Evolutionary conservation across 2,797 vertebrate genomes (phyloP).

Genomic region (Pempheris klunzingeri): DNA sequence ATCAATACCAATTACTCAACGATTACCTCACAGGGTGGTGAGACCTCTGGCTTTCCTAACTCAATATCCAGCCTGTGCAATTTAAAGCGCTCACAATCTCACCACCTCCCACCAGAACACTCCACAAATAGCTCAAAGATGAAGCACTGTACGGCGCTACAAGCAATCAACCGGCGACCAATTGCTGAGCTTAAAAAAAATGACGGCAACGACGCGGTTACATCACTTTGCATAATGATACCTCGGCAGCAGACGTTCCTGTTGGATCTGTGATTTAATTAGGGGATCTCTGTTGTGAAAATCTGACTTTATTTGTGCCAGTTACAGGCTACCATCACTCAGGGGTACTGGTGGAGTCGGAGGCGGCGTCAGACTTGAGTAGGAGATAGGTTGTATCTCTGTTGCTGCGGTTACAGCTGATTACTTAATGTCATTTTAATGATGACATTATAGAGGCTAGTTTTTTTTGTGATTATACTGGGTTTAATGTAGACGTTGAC

Average conservation of each 20-base stretch:
- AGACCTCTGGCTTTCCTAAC: constrained; percentile 51
- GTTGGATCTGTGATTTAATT: constrained; percentile 37
- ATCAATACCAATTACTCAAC: constrained; percentile 68
- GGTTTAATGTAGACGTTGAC: constrained; percentile 21
- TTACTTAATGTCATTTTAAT: constrained; percentile 45
- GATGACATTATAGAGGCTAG: constrained; percentile 28
- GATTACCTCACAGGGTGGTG: constrained; percentile 51
- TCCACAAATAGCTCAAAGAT: constrained; percentile 18
- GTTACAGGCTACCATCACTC: constrained; percentile 43
- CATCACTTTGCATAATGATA: constrained; percentile 34
- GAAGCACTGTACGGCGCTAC: not conserved
- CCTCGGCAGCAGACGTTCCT: constrained; percentile 16
- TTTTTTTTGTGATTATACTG: constrained; percentile 17
- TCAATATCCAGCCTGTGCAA: constrained; percentile 28
- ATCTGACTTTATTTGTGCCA: constrained; percentile 47
- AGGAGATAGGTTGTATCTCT: constrained; percentile 35
- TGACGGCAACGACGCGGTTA: constrained; percentile 24
- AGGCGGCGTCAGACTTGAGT: constrained; percentile 20
- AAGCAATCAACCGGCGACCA: constrained; percentile 18
- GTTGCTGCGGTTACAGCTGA: constrained; percentile 32
- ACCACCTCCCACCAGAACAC: not conserved
- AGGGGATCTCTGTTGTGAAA: constrained; percentile 5
- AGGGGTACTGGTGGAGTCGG: constrained; percentile 15
- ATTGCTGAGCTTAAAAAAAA: not conserved
- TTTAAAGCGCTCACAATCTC: constrained; percentile 18